Evolutionary conservation across 2,113 vertebrate species (phyloP), one percentile per base, ranked within the genome.

Genomic region (Toxotes jaculatrix): DNA sequence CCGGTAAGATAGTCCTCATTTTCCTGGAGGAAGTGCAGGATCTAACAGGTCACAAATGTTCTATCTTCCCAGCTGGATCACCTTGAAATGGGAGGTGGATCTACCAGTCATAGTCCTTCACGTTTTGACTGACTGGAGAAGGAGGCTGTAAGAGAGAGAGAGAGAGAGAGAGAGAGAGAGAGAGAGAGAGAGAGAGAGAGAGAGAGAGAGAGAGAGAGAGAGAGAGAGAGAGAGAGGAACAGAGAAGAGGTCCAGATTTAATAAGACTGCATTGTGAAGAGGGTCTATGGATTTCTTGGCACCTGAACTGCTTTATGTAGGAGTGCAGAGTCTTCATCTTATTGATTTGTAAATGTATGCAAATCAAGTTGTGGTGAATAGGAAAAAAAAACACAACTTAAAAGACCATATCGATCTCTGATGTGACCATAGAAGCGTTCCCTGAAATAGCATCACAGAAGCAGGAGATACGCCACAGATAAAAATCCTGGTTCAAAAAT

Each of bases 1-100:
- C 82, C 88, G 95, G 87, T 53, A 95, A 92, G 87, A 91, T 95
- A 95, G 95, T 96, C 95, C 96, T 98, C 97, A 98, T 98, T 76
- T 82, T 79, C 68, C 43, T 0, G 13, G 59, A 62, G 59, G 49
- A 45, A 36, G 45, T 57, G 69, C 5, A 14, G 56, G 57, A 85
- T 49, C 60, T 36, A 27, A 47, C 72, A 82, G 64, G 74, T 69
- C 62, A 34, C 74, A 45, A 67, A 56, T 31, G 79, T 84, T 91
- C 87, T 93, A 90, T 91, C 91, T 90, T 76, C 80, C 73, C 66
- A 90, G 88, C 19, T 67, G 76, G 65, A 82, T 74, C 66, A 36
- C 79, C 57, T 74, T 86, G 49, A 77, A 53, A 19, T 10, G 82
- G 74, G 53, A 81, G 72, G 49, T 4, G 42, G 62, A 1, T 72